Evolutionary conservation across 2,113 vertebrate species (phyloP).

Genomic region (Oreotrochilus melanogaster): DNA sequence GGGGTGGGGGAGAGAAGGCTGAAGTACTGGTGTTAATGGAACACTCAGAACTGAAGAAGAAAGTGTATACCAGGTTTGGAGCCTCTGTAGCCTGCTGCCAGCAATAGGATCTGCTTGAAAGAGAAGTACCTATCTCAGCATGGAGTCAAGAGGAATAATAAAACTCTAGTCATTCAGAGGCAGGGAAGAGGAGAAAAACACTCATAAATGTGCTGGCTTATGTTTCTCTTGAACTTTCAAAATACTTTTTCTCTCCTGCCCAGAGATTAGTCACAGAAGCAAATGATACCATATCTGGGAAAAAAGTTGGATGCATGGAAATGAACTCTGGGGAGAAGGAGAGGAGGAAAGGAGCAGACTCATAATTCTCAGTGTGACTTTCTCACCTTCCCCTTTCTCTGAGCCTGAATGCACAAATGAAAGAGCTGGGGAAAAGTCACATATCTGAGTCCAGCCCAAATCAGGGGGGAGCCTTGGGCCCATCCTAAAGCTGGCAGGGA

Average conservation of each 20-base stretch:
- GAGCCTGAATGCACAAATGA: background rate
- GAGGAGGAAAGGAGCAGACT: background rate
- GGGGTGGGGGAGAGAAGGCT: background rate
- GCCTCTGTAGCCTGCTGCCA: constrained; percentile 19
- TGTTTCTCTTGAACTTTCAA: constrained; percentile 41
- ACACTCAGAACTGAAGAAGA: constrained; percentile 19
- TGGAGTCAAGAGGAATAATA: constrained; percentile 50
- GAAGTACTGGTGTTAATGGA: constrained; percentile 3
- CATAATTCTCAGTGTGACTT: background rate
- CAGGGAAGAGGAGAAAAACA: constrained; percentile 46
- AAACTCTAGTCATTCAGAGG: constrained; percentile 24
- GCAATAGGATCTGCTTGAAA: constrained; percentile 30
- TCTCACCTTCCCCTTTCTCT: background rate
- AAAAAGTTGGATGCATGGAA: constrained; percentile 1
- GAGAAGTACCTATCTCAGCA: constrained; percentile 59
- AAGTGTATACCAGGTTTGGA: background rate
- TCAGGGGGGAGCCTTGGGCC: background rate
- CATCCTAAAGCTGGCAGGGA: background rate
- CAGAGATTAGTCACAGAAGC: constrained; percentile 43
- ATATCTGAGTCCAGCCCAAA: background rate
- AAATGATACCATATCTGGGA: constrained; percentile 20
- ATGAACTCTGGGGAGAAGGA: background rate
- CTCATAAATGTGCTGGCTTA: constrained; percentile 50
- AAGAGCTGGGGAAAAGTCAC: background rate
- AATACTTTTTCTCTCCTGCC: constrained; percentile 18